Conservation (phyloP, 2,888 invertebrate species). For the Ochropacha duplaris region DNA sequence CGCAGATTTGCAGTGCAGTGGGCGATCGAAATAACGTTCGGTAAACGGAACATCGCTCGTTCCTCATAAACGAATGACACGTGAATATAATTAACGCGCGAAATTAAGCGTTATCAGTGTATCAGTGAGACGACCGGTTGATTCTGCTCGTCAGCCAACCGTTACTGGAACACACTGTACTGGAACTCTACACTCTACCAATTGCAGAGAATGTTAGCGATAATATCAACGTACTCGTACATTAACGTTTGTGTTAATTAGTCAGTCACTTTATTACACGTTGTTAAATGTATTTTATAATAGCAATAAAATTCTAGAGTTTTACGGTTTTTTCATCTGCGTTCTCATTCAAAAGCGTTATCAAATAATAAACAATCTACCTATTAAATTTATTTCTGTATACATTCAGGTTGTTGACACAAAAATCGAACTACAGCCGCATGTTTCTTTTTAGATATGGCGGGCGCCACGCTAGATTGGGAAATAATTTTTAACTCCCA, state of each 20-base stretch:
- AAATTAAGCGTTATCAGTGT: background rate
- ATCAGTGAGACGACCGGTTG: background rate
- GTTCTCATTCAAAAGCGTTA: constrained; percentile 20
- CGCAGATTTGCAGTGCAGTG: constrained; percentile 44
- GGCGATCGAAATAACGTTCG: constrained; percentile 56
- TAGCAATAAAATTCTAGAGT: constrained; percentile 12
- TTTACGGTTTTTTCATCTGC: constrained; percentile 11
- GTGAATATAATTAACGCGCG: constrained; percentile 28
- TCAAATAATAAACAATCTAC: constrained; percentile 22
- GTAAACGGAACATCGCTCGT: constrained; percentile 29
- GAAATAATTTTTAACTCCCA: too few relatives aligned
- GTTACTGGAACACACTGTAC: too few relatives aligned
- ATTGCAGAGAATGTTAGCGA: background rate
- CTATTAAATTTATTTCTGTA: constrained; percentile 15
- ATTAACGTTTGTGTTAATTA: background rate
- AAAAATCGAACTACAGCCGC: constrained; percentile 12
- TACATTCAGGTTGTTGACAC: constrained; percentile 32
- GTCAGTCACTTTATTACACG: background rate
- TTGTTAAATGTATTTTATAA: constrained; percentile 7
- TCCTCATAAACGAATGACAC: constrained; percentile 23
- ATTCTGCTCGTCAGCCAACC: background rate
- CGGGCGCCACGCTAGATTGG: background rate
- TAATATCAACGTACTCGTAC: background rate
- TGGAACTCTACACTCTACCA: background rate
- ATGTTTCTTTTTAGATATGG: background rate